Evolutionary conservation across 2,888 invertebrate genomes (phyloP), one percentile per base, ranked within the genome.

Genomic region (Heliconius cydno): DNA sequence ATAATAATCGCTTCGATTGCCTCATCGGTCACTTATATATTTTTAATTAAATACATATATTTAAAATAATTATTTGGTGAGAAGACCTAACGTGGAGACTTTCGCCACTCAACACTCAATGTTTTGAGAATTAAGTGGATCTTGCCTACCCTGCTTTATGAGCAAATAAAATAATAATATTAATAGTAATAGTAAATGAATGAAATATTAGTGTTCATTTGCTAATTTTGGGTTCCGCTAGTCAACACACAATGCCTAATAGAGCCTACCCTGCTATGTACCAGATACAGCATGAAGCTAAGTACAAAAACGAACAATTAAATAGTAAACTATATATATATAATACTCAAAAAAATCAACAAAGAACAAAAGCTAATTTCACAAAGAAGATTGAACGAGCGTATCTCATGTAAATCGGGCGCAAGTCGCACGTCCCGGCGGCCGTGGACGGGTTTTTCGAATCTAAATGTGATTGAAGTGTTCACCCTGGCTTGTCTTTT

Each of bases 391-490:
- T 82, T 82, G 82, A 82, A 82, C 79, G 81, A 77, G 66, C 78
- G 74, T 79, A 79, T 78, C 80, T 82, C 81, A 76, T 79, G 77
- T 71, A 79, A 79, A 82, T 82, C 76, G 77, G 79, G 46, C 79
- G 46, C 80, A 76, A 82, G 78, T 80, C 60, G 77, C 76, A 74
- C 80, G 82, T 80, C 77, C 77, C 79, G 68, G 80, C 78, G 81
- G 82, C 80, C 75, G 80, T 81, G 78, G 81, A 81, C 81, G 81
- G 83, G 80, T 83, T 83, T 83, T 82, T 80, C 74, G 75, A 76
- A 82, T 80, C 82, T 81, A 80, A 84, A 83, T 82, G 84, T 83
- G 84, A 84, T 84, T 84, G 84, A 83, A 83, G 83, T 82, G 82
- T 76, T 78, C 79, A 52, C 81, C 77, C 68, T 79, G 76, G 76